Conservation (phyloP, 2,888 invertebrate genomes). For the Hetaerina titia region DNA sequence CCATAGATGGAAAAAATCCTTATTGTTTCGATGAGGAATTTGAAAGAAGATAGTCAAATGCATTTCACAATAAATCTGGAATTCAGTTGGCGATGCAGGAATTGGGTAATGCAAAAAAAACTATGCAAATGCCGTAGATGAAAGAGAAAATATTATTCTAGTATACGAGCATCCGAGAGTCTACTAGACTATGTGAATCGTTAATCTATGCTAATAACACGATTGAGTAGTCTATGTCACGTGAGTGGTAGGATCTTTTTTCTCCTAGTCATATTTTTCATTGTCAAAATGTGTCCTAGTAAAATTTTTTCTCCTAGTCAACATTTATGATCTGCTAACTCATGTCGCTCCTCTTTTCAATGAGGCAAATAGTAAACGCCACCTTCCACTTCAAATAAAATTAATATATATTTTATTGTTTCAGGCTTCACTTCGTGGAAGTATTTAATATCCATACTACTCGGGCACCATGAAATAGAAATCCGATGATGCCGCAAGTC, state of each 20-base stretch:
- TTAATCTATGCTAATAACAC: neutral
- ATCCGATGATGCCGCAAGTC: no score
- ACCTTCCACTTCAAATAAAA: no score
- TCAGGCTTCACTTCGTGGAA: no score
- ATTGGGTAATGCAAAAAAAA: neutral
- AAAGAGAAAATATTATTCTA: neutral
- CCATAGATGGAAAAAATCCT: neutral
- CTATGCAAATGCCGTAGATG: neutral
- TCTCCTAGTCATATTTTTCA: neutral
- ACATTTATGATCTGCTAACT: no score
- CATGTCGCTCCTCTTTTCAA: no score
- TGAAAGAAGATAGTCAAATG: neutral
- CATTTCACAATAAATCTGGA: conserved; percentile 15
- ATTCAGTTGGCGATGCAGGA: neutral
- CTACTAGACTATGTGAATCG: neutral
- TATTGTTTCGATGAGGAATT: neutral
- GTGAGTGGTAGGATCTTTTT: neutral
- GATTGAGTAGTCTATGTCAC: neutral
- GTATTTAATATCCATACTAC: no score
- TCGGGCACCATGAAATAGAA: no score
- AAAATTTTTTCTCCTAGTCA: no score
- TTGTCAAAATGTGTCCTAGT: no score
- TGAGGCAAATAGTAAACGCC: no score
- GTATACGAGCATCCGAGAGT: neutral
- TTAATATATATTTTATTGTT: no score